Conservation (phyloP, 53 echinoderm and acorn worm genomes). For the Henricia sp. region DNA sequence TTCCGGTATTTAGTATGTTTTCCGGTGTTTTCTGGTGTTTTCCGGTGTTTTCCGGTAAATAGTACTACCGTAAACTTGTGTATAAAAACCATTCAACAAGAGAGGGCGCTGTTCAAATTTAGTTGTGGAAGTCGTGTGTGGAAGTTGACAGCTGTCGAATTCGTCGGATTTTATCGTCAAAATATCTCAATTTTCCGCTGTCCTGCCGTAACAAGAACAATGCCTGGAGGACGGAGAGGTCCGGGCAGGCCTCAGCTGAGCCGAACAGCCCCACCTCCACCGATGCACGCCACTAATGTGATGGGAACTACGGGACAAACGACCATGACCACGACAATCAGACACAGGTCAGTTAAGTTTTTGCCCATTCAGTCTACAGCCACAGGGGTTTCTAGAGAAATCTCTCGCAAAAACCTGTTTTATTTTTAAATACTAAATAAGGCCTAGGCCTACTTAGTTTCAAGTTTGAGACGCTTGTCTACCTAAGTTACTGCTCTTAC, state of each 20-base stretch:
- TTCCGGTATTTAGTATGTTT: no score
- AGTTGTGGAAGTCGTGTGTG: background rate
- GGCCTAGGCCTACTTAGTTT: no score
- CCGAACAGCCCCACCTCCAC: conserved; percentile 94
- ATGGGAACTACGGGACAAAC: conserved; percentile 65
- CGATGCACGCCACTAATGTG: conserved; percentile 90
- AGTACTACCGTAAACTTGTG: no score
- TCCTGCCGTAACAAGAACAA: conserved; percentile 38
- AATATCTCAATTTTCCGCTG: background rate
- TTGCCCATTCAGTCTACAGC: background rate
- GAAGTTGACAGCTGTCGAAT: conserved; percentile 35
- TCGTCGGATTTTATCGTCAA: background rate
- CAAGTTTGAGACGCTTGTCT: no score
- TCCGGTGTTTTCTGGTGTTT: no score
- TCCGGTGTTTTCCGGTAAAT: no score
- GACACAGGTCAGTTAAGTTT: conserved; percentile 75
- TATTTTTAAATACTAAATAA: no score
- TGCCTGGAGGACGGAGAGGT: conserved; percentile 98
- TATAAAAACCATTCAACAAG: background rate
- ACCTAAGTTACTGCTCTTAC: no score
- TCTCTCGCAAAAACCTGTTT: no score
- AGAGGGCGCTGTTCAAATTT: conserved; percentile 50
- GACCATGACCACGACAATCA: conserved; percentile 73
- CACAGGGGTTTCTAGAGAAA: no score
- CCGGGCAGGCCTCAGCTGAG: conserved; percentile 94